Evolutionary conservation across 1,140 invertebrate species (phyloP).

Genomic region (Drosophila repletoides): DNA sequence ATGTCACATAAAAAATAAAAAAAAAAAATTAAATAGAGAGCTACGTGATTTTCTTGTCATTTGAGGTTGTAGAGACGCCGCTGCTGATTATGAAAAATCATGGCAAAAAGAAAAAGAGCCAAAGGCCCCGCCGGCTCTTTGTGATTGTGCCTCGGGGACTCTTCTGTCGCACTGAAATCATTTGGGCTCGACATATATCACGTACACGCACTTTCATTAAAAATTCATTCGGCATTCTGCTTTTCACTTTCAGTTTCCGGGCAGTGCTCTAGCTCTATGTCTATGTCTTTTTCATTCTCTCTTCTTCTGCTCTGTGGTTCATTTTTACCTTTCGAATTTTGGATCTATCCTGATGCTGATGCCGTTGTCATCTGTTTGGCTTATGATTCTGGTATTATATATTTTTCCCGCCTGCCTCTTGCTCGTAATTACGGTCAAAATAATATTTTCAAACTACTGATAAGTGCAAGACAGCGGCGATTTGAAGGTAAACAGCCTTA

Average conservation of each 20-base stretch:
- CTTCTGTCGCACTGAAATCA: constrained; percentile 54
- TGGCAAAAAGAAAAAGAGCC: constrained; percentile 51
- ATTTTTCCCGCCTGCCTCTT: constrained; percentile 7
- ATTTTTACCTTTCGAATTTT: constrained; percentile 23
- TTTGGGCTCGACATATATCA: constrained; percentile 65
- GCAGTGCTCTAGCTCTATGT: constrained; percentile 20
- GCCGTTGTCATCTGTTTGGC: neutral
- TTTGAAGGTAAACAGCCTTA: constrained; percentile 70
- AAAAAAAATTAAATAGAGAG: constrained; percentile 14
- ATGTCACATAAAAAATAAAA: neutral
- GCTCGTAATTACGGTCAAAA: constrained; percentile 81
- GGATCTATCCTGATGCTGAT: constrained; percentile 9
- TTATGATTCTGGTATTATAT: constrained; percentile 13
- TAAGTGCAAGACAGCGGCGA: constrained; percentile 21
- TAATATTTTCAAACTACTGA: constrained; percentile 70
- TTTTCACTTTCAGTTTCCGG: constrained; percentile 66
- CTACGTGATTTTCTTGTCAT: constrained; percentile 76
- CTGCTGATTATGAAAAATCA: constrained; percentile 74
- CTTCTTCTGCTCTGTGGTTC: neutral
- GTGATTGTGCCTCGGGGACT: constrained; percentile 24
- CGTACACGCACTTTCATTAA: constrained; percentile 70
- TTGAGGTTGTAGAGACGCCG: constrained; percentile 26
- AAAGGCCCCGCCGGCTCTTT: constrained; percentile 53
- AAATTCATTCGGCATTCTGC: constrained; percentile 51
- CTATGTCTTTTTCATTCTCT: neutral